Percentiles rank a stretch among this genome's conserved stretches.
Conservation (phyloP, 2,113 vertebrate genomes). For the Cyprinodon brontotheroides region DNA sequence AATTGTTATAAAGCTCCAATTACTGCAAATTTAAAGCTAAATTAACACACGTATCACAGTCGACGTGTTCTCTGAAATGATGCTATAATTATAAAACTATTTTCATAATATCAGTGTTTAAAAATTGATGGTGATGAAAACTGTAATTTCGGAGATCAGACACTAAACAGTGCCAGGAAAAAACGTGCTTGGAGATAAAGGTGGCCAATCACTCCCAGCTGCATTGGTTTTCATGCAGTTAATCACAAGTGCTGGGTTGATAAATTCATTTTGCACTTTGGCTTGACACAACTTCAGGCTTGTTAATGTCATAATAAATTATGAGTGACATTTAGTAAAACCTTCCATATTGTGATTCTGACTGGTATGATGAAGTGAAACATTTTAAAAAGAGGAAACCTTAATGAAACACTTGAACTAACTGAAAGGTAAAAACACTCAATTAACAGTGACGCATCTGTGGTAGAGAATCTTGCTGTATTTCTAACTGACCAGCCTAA, state of each 20-base stretch:
- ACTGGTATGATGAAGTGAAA: neutral
- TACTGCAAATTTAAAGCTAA: neutral
- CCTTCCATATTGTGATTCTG: slow-evolving; percentile 1
- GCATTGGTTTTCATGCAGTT: slow-evolving; percentile 18
- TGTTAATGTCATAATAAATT: slow-evolving; percentile 37
- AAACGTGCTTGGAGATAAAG: slow-evolving; percentile 46
- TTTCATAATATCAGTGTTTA: slow-evolving; percentile 38
- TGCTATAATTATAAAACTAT: slow-evolving; percentile 65
- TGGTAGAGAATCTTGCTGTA: slow-evolving; percentile 1
- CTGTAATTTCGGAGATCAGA: slow-evolving; percentile 29
- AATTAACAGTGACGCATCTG: slow-evolving; percentile 22
- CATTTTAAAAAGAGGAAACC: slow-evolving; percentile 26
- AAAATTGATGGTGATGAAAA: slow-evolving; percentile 24
- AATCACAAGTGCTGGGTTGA: slow-evolving; percentile 17
- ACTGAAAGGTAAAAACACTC: slow-evolving; percentile 20
- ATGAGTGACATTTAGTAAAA: slow-evolving; percentile 31
- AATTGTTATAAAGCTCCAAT: neutral
- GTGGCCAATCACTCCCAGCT: slow-evolving; percentile 54
- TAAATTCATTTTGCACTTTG: slow-evolving; percentile 15
- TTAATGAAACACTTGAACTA: slow-evolving; percentile 8
- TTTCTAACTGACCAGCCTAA: slow-evolving; percentile 9
- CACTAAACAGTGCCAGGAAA: neutral
- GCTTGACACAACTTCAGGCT: slow-evolving; percentile 22
- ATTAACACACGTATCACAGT: slow-evolving; percentile 12
- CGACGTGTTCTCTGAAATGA: slow-evolving; percentile 24